These are phyloP conservation scores for Drosophila pseudotalamancana DNA, from an alignment of 2,888 invertebrate genomes.

Conservation along the genomic window DNA sequence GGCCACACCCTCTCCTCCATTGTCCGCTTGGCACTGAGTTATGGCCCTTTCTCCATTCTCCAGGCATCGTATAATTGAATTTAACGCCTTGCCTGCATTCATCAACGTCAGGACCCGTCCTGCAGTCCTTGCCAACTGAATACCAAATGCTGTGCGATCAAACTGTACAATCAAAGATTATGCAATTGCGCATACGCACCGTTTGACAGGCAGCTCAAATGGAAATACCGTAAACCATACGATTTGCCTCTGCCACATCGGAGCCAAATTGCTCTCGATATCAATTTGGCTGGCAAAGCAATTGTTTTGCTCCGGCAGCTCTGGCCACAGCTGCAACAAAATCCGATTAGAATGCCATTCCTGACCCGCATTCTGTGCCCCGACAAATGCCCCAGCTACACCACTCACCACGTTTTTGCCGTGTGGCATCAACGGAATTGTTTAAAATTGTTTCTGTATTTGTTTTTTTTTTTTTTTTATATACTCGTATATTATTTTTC, in stretches of 20 bases:
- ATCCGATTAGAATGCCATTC: constrained; percentile 73
- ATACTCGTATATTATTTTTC: neutral
- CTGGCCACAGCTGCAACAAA: constrained; percentile 70
- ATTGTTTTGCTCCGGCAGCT: constrained; percentile 47
- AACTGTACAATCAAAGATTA: constrained; percentile 59
- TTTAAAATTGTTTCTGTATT: constrained; percentile 55
- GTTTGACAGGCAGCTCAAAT: constrained; percentile 40
- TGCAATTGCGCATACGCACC: constrained; percentile 70
- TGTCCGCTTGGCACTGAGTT: constrained; percentile 61
- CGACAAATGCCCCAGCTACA: neutral
- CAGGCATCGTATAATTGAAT: constrained; percentile 70
- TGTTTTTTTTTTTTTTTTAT: constrained; percentile 30
- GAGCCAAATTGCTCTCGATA: constrained; percentile 74
- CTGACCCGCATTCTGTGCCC: constrained; percentile 36
- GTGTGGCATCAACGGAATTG: constrained; percentile 61
- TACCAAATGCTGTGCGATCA: constrained; percentile 55
- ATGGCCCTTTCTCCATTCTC: constrained; percentile 45
- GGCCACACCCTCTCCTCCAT: neutral
- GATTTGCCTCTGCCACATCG: neutral
- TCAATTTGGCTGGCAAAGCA: constrained; percentile 70
- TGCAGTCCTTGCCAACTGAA: constrained; percentile 15
- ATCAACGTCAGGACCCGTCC: constrained; percentile 72
- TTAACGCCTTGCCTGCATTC: constrained; percentile 70
- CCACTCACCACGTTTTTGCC: constrained; percentile 17
- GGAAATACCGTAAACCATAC: constrained; percentile 38